phyloP scores from a whole-genome alignment of 2,888 invertebrate genomes.

The Hypomecis punctinalis region DNA sequence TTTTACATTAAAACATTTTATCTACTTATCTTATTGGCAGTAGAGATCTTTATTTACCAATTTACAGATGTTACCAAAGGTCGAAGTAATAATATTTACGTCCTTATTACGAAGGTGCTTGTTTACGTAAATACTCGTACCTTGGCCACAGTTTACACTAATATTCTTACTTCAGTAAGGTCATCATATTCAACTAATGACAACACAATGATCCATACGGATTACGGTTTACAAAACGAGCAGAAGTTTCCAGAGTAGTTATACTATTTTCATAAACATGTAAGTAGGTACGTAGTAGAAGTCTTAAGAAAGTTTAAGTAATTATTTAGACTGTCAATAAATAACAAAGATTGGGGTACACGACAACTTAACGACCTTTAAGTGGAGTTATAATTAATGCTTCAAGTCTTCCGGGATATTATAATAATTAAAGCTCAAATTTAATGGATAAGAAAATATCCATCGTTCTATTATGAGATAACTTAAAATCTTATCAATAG shows the following conservation, averaged over 20 bases:
- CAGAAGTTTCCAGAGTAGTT: constrained; percentile 30
- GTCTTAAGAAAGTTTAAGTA: constrained; percentile 21
- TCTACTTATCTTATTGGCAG: constrained; percentile 81
- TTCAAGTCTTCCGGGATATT: constrained; percentile 73
- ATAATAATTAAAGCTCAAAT: constrained; percentile 84
- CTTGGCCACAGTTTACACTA: constrained; percentile 60
- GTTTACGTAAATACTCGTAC: constrained; percentile 8
- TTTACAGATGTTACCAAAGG: constrained; percentile 60
- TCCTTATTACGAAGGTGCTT: not conserved
- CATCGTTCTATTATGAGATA: constrained; percentile 64
- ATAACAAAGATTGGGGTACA: constrained; percentile 46
- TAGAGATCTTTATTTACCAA: constrained; percentile 75
- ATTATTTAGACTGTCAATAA: constrained; percentile 56
- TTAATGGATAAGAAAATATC: constrained; percentile 70
- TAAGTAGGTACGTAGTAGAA: constrained; percentile 25
- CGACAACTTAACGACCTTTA: constrained; percentile 51
- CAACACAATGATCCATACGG: constrained; percentile 67
- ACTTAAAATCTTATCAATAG: constrained; percentile 66
- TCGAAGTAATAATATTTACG: constrained; percentile 9
- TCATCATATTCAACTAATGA: constrained; percentile 74
- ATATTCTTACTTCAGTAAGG: constrained; percentile 62
- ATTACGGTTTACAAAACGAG: constrained; percentile 42
- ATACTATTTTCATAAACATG: constrained; percentile 30
- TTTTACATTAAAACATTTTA: constrained; percentile 77
- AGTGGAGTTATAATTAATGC: constrained; percentile 56